These are phyloP conservation scores for Lithobius niger DNA, from an alignment of 1,140 invertebrate species.

Conservation along the genomic window DNA sequence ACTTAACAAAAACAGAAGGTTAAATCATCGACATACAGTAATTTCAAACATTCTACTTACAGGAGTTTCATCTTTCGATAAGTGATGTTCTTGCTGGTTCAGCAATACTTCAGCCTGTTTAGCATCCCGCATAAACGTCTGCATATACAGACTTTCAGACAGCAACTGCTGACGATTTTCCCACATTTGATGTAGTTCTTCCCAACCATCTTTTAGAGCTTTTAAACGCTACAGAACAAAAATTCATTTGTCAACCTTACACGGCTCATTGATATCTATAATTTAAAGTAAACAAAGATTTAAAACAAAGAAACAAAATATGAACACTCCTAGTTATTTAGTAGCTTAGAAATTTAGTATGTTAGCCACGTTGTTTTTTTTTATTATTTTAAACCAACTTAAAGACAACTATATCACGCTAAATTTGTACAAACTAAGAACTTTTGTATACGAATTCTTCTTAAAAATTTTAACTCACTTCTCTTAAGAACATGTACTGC, in stretches of 20 bases:
- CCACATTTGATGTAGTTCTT: constrained; percentile 98
- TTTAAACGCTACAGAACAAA: constrained; percentile 54
- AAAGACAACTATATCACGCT: too few relatives aligned
- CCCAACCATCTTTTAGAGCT: constrained; percentile 96
- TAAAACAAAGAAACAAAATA: too few relatives aligned
- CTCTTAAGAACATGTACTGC: constrained; percentile 97
- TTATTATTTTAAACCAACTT: too few relatives aligned
- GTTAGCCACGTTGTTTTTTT: too few relatives aligned
- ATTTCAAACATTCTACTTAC: constrained; percentile 25
- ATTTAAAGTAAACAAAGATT: too few relatives aligned
- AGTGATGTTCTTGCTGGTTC: constrained; percentile 91
- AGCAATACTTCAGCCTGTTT: constrained; percentile 94
- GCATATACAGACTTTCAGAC: constrained; percentile 83
- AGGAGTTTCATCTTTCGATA: constrained; percentile 90
- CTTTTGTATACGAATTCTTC: too few relatives aligned
- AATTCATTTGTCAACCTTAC: background rate
- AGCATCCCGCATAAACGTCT: constrained; percentile 92
- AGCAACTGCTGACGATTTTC: constrained; percentile 90
- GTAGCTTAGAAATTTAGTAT: too few relatives aligned
- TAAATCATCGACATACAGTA: background rate
- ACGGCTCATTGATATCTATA: too few relatives aligned
- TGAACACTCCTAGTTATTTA: too few relatives aligned
- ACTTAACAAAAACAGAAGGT: constrained; percentile 3
- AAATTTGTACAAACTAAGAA: too few relatives aligned
- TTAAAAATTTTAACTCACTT: too few relatives aligned